phyloP scores from a whole-genome alignment of 2,113 vertebrate species.

The Dasyornis broadbenti region DNA sequence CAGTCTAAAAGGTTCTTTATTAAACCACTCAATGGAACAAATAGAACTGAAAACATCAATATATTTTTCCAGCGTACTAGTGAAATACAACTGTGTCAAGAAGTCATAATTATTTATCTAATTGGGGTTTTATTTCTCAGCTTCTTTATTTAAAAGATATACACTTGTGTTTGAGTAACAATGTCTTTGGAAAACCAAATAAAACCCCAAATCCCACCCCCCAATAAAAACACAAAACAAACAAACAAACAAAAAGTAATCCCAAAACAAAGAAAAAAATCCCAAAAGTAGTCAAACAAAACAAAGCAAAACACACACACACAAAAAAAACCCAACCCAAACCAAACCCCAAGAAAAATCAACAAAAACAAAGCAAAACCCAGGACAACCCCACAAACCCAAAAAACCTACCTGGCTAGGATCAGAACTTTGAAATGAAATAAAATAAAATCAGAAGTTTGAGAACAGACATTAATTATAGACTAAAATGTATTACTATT shows the following conservation, averaged over 20 bases:
- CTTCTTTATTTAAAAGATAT: not conserved
- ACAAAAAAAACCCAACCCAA: too few relatives aligned
- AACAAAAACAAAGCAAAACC: not conserved
- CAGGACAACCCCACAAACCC: accelerated
- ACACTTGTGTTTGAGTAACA: not conserved
- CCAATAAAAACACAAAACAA: not conserved
- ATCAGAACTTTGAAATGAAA: not conserved
- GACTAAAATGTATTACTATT: not conserved
- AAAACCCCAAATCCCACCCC: accelerated
- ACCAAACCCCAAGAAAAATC: too few relatives aligned
- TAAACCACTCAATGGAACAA: not conserved
- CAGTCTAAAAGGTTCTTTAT: not conserved
- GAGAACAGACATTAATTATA: not conserved
- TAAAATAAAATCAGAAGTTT: not conserved
- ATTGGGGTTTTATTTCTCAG: not conserved
- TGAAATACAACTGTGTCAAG: not conserved
- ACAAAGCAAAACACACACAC: not conserved
- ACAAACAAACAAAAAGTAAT: not conserved
- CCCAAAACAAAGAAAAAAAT: not conserved
- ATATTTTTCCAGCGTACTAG: not conserved
- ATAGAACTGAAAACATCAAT: not conserved
- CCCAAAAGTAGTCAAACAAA: not conserved
- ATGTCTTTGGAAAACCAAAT: not conserved
- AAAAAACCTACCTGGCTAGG: accelerated
- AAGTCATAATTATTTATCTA: not conserved